phyloP scores from a whole-genome alignment of 1,140 invertebrate genomes.

The Camponotus floridanus region DNA sequence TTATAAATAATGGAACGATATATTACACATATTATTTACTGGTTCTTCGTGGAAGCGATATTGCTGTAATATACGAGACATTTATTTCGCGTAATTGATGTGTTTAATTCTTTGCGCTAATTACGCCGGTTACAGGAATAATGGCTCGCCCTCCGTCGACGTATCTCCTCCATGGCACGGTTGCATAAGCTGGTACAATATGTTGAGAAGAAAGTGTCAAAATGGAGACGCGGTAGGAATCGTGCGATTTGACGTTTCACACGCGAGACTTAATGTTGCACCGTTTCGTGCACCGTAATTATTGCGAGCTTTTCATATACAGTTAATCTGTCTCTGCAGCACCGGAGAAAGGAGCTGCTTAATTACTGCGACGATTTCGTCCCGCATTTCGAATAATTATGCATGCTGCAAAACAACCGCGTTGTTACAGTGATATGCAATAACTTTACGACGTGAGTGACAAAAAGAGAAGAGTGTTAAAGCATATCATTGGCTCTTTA shows the following conservation, averaged over 20 bases:
- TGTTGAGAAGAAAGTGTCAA: conserved; percentile 39
- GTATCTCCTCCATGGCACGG: background rate
- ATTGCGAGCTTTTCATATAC: conserved; percentile 34
- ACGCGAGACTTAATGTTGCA: too few species aligned
- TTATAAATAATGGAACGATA: too few species aligned
- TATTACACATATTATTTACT: background rate
- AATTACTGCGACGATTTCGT: conserved; percentile 46
- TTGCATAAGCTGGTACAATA: conserved; percentile 15
- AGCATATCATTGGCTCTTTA: conserved; percentile 31
- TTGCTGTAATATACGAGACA: background rate
- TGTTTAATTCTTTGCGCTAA: conserved; percentile 32
- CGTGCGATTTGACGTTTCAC: conserved; percentile 43
- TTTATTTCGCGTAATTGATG: background rate
- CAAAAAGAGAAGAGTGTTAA: conserved; percentile 31
- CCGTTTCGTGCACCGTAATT: conserved; percentile 23
- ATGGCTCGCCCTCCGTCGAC: background rate
- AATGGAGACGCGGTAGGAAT: conserved; percentile 22
- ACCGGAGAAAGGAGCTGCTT: conserved; percentile 44
- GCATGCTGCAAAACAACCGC: conserved; percentile 21
- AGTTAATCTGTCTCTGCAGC: conserved; percentile 30
- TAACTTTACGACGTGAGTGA: conserved; percentile 38
- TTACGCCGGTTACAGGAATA: conserved; percentile 20
- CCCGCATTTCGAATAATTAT: conserved; percentile 39
- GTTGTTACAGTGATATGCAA: conserved; percentile 6
- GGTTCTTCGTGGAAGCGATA: background rate